Conservation (phyloP, 2,113 vertebrate species). For the Tichodroma muraria region DNA sequence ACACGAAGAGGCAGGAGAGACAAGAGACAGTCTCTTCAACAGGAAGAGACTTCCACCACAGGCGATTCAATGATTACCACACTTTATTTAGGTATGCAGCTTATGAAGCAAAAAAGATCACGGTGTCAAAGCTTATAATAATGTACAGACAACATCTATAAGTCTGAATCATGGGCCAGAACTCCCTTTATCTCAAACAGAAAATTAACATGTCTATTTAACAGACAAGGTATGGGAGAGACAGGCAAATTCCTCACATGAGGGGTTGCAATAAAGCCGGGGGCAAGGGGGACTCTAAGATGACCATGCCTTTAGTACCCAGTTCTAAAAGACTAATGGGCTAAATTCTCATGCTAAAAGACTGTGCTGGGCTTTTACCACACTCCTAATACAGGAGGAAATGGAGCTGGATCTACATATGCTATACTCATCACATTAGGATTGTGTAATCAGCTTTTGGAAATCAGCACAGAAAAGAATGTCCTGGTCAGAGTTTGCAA, state of each 20-base stretch:
- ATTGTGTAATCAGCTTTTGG: neutral
- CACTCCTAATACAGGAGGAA: neutral
- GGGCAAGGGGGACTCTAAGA: neutral
- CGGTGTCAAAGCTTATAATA: neutral
- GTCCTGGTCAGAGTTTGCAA: neutral
- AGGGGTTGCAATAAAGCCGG: neutral
- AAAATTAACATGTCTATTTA: neutral
- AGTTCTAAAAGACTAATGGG: neutral
- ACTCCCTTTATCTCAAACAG: neutral
- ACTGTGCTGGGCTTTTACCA: neutral
- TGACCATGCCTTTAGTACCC: neutral
- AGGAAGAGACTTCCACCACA: neutral
- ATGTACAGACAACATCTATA: neutral
- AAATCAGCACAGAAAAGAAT: neutral
- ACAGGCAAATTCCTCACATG: neutral
- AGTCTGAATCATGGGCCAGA: neutral
- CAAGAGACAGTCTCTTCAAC: no score
- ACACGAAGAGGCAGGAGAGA: no score
- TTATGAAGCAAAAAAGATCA: neutral
- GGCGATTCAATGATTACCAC: neutral
- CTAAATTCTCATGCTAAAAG: neutral
- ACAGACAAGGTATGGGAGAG: neutral
- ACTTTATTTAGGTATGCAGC: neutral
- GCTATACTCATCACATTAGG: neutral
- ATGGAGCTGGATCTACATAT: neutral